These are phyloP conservation scores for Neocloeon triangulifer DNA, from an alignment of 1,140 invertebrate species.

Conservation along the genomic window DNA sequence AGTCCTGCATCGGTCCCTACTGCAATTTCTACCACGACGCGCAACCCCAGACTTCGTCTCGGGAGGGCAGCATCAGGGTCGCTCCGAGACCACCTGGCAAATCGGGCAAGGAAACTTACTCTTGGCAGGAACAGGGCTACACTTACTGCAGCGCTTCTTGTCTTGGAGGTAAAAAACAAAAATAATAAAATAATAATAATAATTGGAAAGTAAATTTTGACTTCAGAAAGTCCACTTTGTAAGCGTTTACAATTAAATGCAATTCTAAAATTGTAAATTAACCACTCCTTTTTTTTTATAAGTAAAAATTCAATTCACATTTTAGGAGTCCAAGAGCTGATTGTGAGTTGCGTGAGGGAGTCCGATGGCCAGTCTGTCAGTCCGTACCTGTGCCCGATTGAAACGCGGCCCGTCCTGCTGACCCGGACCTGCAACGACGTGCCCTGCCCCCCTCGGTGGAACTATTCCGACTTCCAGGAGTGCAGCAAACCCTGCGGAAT, in stretches of 20 bases:
- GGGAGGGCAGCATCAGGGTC: conserved; percentile 26
- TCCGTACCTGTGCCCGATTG: conserved; percentile 57
- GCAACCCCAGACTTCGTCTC: conserved; percentile 3
- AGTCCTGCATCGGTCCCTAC: no score
- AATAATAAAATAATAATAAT: no score
- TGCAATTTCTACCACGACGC: no score
- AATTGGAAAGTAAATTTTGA: conserved; percentile 2
- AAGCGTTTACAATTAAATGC: no score
- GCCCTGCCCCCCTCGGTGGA: conserved; percentile 78
- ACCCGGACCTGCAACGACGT: conserved; percentile 85
- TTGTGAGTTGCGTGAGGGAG: conserved; percentile 73
- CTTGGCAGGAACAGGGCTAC: conserved; percentile 63
- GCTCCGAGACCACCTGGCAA: conserved; percentile 23
- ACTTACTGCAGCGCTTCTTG: conserved; percentile 87
- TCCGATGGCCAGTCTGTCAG: conserved; percentile 63
- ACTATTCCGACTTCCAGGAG: conserved; percentile 54
- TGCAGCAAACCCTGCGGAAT: conserved; percentile 83
- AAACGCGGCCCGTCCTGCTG: conserved; percentile 64
- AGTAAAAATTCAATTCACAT: no score
- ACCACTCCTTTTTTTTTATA: conserved; percentile 79
- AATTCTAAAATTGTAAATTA: no score
- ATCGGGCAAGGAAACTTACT: conserved; percentile 38
- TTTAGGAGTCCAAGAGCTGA: conserved; percentile 56
- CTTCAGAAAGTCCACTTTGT: no score
- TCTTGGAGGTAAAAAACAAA: conserved; percentile 68